A percentile compares a stretch with the other conserved stretches of the same genome.
These are phyloP conservation scores for Pterocles burchelli DNA, from an alignment of 2,113 vertebrate genomes.

Conservation along the genomic window DNA sequence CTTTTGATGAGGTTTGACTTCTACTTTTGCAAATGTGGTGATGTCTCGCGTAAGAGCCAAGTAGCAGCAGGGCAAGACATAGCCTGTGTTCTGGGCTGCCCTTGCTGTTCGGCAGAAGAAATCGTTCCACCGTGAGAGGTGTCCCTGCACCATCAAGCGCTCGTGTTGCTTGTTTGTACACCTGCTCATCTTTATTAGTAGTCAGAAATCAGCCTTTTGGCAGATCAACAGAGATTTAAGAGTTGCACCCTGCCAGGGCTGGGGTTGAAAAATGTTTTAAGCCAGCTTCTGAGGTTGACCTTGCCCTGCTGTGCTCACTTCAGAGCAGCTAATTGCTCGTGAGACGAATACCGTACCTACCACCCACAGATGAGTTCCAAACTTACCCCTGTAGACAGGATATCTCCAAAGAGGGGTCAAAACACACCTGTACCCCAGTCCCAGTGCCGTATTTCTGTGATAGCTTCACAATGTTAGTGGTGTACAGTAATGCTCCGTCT, in stretches of 20 bases:
- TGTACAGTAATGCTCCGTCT: accelerated
- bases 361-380: accelerated
- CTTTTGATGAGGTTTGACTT: background rate
- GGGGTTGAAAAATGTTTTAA: background rate
- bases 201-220: background rate
- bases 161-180: accelerated
- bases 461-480: background rate
- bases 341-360: background rate
- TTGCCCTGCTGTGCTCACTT: background rate
- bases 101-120: background rate
- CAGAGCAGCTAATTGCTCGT: background rate
- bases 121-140: background rate
- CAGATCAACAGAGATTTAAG: background rate
- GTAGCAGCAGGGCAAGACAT: background rate
- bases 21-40: background rate
- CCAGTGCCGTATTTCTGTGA: background rate
- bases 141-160: background rate
- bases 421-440: background rate
- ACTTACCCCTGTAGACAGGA: background rate
- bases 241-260: background rate
- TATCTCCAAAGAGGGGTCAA: background rate
- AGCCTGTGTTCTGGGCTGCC: background rate
- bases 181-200: background rate
- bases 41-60: background rate
- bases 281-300: background rate